Base-by-base conservation (phyloP, 2,113 vertebrate genomes). In the Phyllostomus discolor region DNA sequence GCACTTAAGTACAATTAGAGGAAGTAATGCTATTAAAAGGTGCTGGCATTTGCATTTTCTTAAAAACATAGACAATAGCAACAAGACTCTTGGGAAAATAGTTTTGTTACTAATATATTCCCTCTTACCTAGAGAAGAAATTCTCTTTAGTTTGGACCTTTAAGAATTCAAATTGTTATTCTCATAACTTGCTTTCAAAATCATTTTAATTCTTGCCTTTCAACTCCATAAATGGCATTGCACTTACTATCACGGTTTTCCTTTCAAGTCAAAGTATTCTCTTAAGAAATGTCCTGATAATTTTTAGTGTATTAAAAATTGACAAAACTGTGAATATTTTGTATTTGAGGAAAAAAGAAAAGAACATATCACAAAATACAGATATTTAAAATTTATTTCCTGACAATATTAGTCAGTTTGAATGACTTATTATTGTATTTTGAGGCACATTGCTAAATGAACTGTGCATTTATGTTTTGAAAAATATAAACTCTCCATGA, bases 371-470 rank as follows among this genome's bases (percentile, higher is more conserved):
- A 54, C 24, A 89, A 88, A 96, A 93, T 66, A 50, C 7, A 48
- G 7, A 88, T 95, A 80, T 88, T 86, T 91, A 7, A 94, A 62
- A 62, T 62, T 87, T 88, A 94, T 88, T 88, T 75, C 24, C 7
- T 97, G 87, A 90, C 69, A 92, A 62, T 66, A 6, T 84, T 76
- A 16, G 93, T 97, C 31, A 94, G 19, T 96, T 97, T 97, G 85
- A 91, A 92, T 97, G 69, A 95, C 78, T 90, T 94, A 96, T 54
- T 33, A 95, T 90, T 70, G 10, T 24, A 92, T 92, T 97, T 88
- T 81, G 95, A 92, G 95, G 14, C 33, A 88, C 48, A 89, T 17
- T 96, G 75, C 35, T 95, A 96, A 90, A 94, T 95, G 76, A 95
- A 41, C 76, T 97, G 41, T 95, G 31, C 50, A 88, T 73, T 95